Base-by-base conservation (phyloP, 2,113 vertebrate genomes). In the Carassius carassius region DNA sequence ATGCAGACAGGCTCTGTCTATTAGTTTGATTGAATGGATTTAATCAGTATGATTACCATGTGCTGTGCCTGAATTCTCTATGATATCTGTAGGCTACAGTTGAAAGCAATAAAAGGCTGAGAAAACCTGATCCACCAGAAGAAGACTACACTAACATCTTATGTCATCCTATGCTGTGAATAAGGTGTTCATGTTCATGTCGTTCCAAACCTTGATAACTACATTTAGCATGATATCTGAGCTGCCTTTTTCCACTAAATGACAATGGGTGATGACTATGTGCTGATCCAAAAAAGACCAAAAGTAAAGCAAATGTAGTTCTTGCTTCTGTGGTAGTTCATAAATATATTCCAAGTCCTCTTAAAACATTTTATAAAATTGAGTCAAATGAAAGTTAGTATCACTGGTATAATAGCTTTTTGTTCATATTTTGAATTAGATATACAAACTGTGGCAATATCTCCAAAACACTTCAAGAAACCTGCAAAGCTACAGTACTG, bases 11-110 rank as follows among this genome's bases (percentile, higher is more conserved):
- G 29, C 49, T 74, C 77, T 56, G 84, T 63, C 70, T 84, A 84
- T 90, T 75, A 85, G 87, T 90, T 84, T 86, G 70, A 75, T 37
- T 60, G 85, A 87, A 90, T 83, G 72, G 86, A 77, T 73, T 86
- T 85, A 86, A 89, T 88, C 67, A 86, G 84, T 74, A 54, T 54
- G 16, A 81, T 85, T 87, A 75, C 82, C 58, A 65, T 72, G 63
- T 70, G 77, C 67, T 67, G 37, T 75, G 41, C 51, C 47, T 78
- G 54, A 60, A 78, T 60, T 78, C 6, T 35, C 29, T 35, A 29
- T 13, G 51, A 58, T 54, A 3, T 14, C 51, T 32, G 19, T 35
- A n/a, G n/a, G n/a, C n/a, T n/a, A 51, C 12, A 41, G 51, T 60
- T 41, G 29, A 77, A 77, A 75, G 12, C 23, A 19, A 25, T 14